These are phyloP conservation scores for Pammene fasciana DNA, from an alignment of 2,888 invertebrate species.

Conservation along the genomic window DNA sequence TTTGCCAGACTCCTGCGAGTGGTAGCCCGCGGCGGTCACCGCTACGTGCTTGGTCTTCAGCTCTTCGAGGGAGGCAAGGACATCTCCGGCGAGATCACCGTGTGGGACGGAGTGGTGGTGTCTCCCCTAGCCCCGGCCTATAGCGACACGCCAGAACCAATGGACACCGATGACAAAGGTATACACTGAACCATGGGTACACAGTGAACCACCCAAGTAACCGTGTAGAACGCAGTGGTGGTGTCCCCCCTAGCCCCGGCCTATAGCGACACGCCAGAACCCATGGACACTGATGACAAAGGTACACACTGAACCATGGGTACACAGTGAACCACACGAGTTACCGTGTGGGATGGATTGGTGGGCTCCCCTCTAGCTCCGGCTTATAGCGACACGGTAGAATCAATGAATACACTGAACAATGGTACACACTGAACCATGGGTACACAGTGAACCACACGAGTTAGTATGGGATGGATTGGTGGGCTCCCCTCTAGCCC, in stretches of 20 bases:
- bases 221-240: conserved; percentile 91
- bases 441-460: too few species aligned
- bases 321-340: too few species aligned
- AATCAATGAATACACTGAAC: conserved; percentile 82
- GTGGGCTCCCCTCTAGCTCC: conserved; percentile 95
- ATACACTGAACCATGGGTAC: not conserved
- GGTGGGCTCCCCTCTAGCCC: conserved; percentile 93
- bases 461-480: conserved; percentile 95
- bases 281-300: conserved; percentile 79
- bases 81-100: conserved; percentile 94
- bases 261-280: conserved; percentile 90
- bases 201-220: too few species aligned
- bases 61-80: conserved; percentile 83
- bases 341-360: conserved; percentile 94
- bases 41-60: conserved; percentile 91
- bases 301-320: conserved; percentile 51
- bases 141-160: conserved; percentile 87
- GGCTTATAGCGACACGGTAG: conserved; percentile 92
- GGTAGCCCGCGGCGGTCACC: conserved; percentile 95
- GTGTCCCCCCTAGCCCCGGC: conserved; percentile 97
- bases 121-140: conserved; percentile 97
- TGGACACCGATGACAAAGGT: conserved; percentile 81
- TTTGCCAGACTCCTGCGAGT: conserved; percentile 88
- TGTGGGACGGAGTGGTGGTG: conserved; percentile 98
- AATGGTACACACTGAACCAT: conserved; percentile 59